Evolutionary conservation across 2,888 invertebrate species (phyloP), one percentile per base, ranked within the genome.

Genomic region (Zhuqinia jingwanae): DNA sequence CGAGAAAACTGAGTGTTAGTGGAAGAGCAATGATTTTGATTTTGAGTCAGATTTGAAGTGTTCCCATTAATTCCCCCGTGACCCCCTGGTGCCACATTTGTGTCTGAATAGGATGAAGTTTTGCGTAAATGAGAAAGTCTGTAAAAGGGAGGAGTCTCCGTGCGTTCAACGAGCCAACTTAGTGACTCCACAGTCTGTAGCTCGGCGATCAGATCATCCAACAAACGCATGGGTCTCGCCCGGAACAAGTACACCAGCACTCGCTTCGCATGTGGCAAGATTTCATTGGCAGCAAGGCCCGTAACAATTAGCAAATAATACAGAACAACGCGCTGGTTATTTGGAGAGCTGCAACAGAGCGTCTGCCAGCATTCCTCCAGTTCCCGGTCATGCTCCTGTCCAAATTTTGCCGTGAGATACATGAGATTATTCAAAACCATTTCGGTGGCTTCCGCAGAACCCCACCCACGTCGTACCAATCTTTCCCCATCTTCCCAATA

Each of bases 351-450:
- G 56, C 97, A 95, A 91, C 98, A 98, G 87, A 99, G 93, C 0
- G 97, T 98, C 50, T 97, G 96, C 99, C 99, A 99, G 50, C 99
- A 94, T 92, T 97, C 96, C 92, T 99, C 99, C 76, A 98, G 96
- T 93, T 99, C 99, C 91, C 97, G 96, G 0, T 98, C 96, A 93
- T 99, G 98, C 91, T 97, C 96, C 93, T 98, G 98, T 8, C 98
- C 97, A 93, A 98, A 98, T 97, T 98, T 98, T 2, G 98, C 97
- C 6, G 99, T 99, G 91, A 99, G 96, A 93, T 99, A 99, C 93
- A 99, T 97, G 22, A 99, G 95, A 93, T 99, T 99, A 93, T 99
- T 99, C 88, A 99, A 94, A 73, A 99, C 98, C 98, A 99, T 98
- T 93, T 99, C 99, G 0, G 99, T 99, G n/a, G 99, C 99, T 93